Base-by-base conservation (phyloP, 2,113 vertebrate species). In the Solenodon paradoxus region DNA sequence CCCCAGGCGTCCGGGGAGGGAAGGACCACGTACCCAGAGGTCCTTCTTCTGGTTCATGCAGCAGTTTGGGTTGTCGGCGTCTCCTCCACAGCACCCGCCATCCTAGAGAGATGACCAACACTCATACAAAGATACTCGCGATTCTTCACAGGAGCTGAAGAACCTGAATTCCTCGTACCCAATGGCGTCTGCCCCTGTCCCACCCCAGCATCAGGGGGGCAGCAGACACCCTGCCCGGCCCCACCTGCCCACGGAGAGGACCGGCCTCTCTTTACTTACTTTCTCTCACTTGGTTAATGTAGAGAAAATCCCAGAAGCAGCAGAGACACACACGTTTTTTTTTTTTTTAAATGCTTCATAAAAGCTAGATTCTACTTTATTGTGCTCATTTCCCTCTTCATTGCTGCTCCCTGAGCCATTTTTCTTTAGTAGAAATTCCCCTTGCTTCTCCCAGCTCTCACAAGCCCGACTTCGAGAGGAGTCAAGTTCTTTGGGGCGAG, bases 71-170 rank as follows among this genome's bases (percentile, higher is more conserved):
- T 94, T 97, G 84, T 96, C 96, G 40, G 90, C 98, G 30, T 86
- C 94, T 51, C 98, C 98, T 7, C 98, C 98, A 84, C 99, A 99
- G 96, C 99, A 99, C 1, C 98, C 98, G 1, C 81, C 38, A 35
- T 98, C 97, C 98, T 99, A 82, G 40, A 71, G n/a, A 71, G 75
- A 97, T 2, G 96, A 88, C 88, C 93, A 59, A 35, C 8, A 93
- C 35, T 19, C 38, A 80, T 30, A 96, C 78, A 95, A 74, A 93
- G 82, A 77, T 63, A 68, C 0, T 2, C 55, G 32, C 40, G 75
- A 88, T 26, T 78, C 55, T 94, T 49, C 69, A 57, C 91, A 51
- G 51, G 90, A 90, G 78, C 35, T 0, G 49, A 93, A 55, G 61
- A 90, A 35, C 1, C 19, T 84, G 51, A 4, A 42, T 85, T 24